These are phyloP conservation scores for Gambelia wislizenii DNA, from an alignment of 2,797 vertebrate species.

Conservation along the genomic window DNA sequence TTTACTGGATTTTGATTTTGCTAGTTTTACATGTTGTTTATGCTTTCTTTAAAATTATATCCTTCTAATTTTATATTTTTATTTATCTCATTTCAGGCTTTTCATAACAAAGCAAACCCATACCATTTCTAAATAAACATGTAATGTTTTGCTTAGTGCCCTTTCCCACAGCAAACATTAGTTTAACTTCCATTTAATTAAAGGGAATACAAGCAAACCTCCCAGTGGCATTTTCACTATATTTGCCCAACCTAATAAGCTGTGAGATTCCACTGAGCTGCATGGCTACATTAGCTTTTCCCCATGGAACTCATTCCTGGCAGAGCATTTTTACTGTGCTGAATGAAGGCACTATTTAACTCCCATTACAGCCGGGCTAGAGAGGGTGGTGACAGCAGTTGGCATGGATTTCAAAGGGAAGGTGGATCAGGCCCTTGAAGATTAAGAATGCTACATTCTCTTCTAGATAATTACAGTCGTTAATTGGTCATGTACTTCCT, in stretches of 20 bases:
- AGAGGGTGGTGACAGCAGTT: not conserved
- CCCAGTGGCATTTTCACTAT: not conserved
- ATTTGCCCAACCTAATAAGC: constrained; percentile 7
- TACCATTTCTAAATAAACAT: constrained; percentile 2
- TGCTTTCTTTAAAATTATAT: not conserved
- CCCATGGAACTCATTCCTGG: not conserved
- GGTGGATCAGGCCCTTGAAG: not conserved
- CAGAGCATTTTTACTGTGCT: not conserved
- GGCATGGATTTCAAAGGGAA: constrained; percentile 5
- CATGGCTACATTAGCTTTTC: not conserved
- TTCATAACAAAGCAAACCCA: not conserved
- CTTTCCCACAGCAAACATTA: constrained; percentile 18
- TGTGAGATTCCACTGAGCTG: constrained; percentile 11
- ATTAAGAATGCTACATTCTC: constrained; percentile 5
- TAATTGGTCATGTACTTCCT: constrained; percentile 15
- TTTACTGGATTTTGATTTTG: not conserved
- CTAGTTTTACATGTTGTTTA: not conserved
- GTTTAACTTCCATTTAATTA: constrained; percentile 23
- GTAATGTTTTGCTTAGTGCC: not conserved
- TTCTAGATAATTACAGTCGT: constrained; percentile 5
- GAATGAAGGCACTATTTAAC: constrained; percentile 4
- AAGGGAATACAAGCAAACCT: not conserved
- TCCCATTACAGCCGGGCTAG: not conserved
- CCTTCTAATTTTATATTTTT: not conserved
- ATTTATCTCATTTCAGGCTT: not conserved